Evolutionary conservation across 2,113 vertebrate genomes (phyloP).

Genomic region (Cercopithecus mona): DNA sequence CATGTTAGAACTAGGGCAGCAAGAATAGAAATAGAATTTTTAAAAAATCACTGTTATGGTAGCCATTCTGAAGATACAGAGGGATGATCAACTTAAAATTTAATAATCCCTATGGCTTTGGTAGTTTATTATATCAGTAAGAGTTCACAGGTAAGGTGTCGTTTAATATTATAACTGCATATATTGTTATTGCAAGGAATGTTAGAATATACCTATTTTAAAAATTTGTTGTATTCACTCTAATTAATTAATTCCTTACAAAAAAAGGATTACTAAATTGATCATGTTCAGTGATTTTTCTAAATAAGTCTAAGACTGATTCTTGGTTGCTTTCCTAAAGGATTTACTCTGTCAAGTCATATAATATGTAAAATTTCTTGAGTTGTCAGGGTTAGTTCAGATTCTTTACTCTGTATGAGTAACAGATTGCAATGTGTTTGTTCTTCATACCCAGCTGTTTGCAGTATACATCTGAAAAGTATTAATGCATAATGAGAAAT

Average conservation of each 20-base stretch:
- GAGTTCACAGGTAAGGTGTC: neutral
- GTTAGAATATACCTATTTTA: neutral
- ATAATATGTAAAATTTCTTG: neutral
- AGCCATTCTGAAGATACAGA: neutral
- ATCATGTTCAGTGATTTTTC: neutral
- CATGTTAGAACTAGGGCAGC: neutral
- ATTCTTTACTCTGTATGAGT: neutral
- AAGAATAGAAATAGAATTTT: neutral
- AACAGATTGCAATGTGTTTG: neutral
- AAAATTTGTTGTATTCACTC: neutral
- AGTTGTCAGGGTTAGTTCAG: neutral
- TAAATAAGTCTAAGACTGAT: neutral
- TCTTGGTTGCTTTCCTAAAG: neutral
- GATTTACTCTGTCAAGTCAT: neutral
- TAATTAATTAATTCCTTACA: neutral
- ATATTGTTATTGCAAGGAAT: too few species aligned
- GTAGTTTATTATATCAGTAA: neutral
- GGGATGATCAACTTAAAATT: neutral
- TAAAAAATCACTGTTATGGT: neutral
- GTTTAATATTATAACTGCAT: neutral
- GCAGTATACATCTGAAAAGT: neutral
- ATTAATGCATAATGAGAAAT: neutral
- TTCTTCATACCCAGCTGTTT: neutral
- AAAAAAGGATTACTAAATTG: neutral
- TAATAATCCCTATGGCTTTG: neutral